A percentile compares a stretch with the other conserved stretches of the same genome.
These are phyloP conservation scores for Hyperoodon ampullatus DNA, from an alignment of 2,113 vertebrate species.

Conservation along the genomic window DNA sequence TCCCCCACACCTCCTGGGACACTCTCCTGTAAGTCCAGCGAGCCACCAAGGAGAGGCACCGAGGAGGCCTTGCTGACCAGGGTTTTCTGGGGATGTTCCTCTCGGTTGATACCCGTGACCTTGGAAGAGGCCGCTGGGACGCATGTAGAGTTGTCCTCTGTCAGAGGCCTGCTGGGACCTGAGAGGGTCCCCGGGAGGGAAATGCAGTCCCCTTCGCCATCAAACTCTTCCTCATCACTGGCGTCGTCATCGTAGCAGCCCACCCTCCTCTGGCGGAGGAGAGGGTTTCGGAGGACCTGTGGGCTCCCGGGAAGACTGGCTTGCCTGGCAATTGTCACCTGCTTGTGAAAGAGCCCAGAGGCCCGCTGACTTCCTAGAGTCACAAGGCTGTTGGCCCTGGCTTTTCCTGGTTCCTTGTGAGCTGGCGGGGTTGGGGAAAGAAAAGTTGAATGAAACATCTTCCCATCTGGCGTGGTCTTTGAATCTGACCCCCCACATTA, in stretches of 20 bases:
- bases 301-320: conserved; percentile 87
- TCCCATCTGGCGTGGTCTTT: not conserved
- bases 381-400: conserved; percentile 79
- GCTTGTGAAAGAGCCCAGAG: conserved; percentile 77
- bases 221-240: conserved; percentile 86
- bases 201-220: conserved; percentile 61
- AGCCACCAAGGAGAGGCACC: conserved; percentile 79
- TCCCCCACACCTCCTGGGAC: conserved; percentile 65
- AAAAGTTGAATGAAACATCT: not conserved
- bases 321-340: conserved; percentile 81
- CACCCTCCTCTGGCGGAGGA: conserved; percentile 90
- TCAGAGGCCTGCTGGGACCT: conserved; percentile 62
- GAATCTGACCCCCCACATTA: not conserved
- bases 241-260: conserved; percentile 88
- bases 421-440: conserved; percentile 54
- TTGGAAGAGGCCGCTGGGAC: conserved; percentile 76
- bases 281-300: conserved; percentile 88
- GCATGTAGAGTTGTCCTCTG: conserved; percentile 74
- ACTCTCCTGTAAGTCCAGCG: conserved; percentile 76
- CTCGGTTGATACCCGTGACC: conserved; percentile 79
- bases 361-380: conserved; percentile 75
- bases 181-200: conserved; percentile 77
- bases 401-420: conserved; percentile 80
- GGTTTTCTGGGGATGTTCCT: conserved; percentile 76
- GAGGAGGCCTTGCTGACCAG: conserved; percentile 78